Evolutionary conservation across 2,797 vertebrate species (phyloP), one percentile per base, ranked within the genome.

Genomic region (Sebastolobus alascanus): DNA sequence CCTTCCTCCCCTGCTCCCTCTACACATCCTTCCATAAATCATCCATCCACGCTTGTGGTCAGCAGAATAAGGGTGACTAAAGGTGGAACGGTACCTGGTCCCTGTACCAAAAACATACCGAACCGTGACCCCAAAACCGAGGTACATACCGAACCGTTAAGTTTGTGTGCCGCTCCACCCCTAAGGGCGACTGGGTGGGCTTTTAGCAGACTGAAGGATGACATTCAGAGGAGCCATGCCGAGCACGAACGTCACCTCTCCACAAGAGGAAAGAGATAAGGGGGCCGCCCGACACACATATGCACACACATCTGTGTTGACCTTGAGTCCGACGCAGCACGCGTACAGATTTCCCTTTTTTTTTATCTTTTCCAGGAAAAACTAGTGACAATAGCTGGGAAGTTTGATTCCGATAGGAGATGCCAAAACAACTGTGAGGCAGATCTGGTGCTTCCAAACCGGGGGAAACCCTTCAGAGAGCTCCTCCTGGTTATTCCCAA

Each of bases 261-360:
- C 61, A 54, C 71, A 5, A 52, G 59, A 80, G 85, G 80, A 80
- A 88, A 61, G 70, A 73, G 65, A 89, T 66, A 77, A 83, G 66
- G 14, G n/a, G 27, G 20, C 72, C 20, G 4, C 60, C 75, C 33
- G 0, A 54, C 80, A 40, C 25, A 75, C 56, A 68, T 2, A 37
- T 2, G 27, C 64, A 65, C 55, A 66, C 59, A 75, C 14, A 71
- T 75, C 74, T 68, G 70, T 18, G 72, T 58, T 88, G 90, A 92
- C 91, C 88, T 92, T 88, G 72, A 84, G 31, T 82, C 37, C 7
- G 58, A 75, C 10, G 54, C 71, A 73, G 73, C 73, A 75, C 22
- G 14, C 60, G 58, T n/a, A 18, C 64, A 68, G 31, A 84, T 80
- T 87, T 84, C 78, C 80, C 61, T 75, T 84, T 68, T 25, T 25